Base-by-base conservation (phyloP, 2,888 invertebrate species). In the Busseola fusca region DNA sequence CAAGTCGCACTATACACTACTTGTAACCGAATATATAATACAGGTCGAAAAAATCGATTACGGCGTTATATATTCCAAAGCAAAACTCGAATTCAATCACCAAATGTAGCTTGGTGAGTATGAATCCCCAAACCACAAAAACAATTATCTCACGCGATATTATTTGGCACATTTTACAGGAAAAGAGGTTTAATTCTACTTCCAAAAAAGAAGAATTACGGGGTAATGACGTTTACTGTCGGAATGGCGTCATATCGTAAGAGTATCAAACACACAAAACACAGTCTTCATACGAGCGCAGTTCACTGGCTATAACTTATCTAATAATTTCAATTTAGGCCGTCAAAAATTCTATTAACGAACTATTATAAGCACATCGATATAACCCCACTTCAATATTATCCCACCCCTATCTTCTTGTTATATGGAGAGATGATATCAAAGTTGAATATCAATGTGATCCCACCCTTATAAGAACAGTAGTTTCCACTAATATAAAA, bases 261-360 rank as follows among this genome's bases (percentile, higher is more conserved):
- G 81, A 87, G 89, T 92, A 91, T 91, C 89, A 89, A 85, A 92
- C 92, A 92, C 92, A 92, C 91, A 92, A 91, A 93, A 93, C 91
- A 93, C 93, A 93, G 91, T 92, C 91, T 92, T 88, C 62, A 73
- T 76, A 86, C 89, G 89, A 86, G 81, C 72, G 75, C 76, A 80
- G 88, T 86, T 93, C 88, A 91, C 89, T 84, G 84, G 80, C 70
- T 62, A 50, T 50, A 48, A 0, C n/a, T 48, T 10, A 48, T 48
- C 10, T 3, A n/a, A 48, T 48, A 48, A 48, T n/a, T 48, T 48
- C 3, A 1, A 10, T 21, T 9, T 18, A 18, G 6, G 18, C 18
- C 48, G 9, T 48, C 48, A 7, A 48, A 7, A 48, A 48, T 48
- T 21, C 7, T 48, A 48, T 7, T 48, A 48, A 7, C 21, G 9